A percentile compares a stretch with the other conserved stretches of the same genome.
Evolutionary conservation across 35 echinoderm and acorn worm species (phyloP).

Genomic region (Acanthaster planci): DNA sequence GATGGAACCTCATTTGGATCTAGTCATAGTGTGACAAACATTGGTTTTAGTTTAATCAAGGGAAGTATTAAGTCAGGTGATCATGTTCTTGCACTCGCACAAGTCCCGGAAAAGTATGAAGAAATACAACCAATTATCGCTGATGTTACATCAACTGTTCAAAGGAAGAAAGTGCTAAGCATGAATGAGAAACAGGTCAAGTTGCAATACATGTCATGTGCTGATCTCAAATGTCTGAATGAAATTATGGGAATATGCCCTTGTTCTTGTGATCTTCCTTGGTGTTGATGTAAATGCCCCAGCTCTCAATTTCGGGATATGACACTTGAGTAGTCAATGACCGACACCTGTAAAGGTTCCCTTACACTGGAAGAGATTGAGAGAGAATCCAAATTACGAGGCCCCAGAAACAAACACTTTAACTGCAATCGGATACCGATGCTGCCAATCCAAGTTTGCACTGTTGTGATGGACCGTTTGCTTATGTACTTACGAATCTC

Average conservation of each 20-base stretch:
- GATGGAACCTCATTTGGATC: not conserved
- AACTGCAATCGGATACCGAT: not conserved
- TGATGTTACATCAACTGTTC: not conserved
- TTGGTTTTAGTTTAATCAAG: not conserved
- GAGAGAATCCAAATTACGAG: not conserved
- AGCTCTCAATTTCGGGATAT: not conserved
- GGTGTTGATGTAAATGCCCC: slow-evolving; percentile 35
- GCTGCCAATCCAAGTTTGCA: not conserved
- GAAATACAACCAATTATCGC: not conserved
- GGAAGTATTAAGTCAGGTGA: not conserved
- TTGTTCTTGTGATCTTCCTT: slow-evolving; percentile 3
- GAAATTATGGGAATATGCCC: slow-evolving; percentile 29
- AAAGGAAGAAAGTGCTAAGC: not conserved
- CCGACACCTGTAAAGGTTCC: not conserved
- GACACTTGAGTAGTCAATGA: not conserved
- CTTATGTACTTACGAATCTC: slow-evolving; percentile 8
- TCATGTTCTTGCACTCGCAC: not conserved
- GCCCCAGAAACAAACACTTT: not conserved
- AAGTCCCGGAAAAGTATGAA: not conserved
- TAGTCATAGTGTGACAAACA: not conserved
- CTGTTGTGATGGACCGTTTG: not conserved
- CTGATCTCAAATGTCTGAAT: slow-evolving; percentile 31
- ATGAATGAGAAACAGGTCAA: not conserved
- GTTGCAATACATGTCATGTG: slow-evolving; percentile 2
- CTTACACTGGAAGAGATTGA: slow-evolving; percentile 26